A percentile compares a stretch with the other conserved stretches of the same genome.
Evolutionary conservation across 2,888 invertebrate species (phyloP).

Genomic region (Plagodis pulveraria): DNA sequence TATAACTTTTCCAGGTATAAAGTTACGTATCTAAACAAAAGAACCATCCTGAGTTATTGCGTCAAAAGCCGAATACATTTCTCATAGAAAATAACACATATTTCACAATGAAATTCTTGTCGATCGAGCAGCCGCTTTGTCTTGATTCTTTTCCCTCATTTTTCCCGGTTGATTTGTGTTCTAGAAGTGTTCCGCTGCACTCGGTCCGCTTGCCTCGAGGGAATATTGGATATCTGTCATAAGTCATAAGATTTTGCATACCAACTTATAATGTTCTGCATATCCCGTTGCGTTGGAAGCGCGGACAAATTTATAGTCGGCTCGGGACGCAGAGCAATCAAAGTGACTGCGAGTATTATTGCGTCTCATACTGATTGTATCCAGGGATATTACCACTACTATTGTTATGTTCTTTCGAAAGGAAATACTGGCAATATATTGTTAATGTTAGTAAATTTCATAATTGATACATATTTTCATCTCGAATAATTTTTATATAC

Average conservation of each 20-base stretch:
- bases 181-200: slow-evolving; percentile 70
- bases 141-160: slow-evolving; percentile 65
- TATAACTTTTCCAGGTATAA: no score
- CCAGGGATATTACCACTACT: slow-evolving; percentile 1
- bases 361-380: slow-evolving; percentile 29
- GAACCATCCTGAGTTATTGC: slow-evolving; percentile 56
- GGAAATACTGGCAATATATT: neutral
- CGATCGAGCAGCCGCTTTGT: slow-evolving; percentile 72
- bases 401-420: neutral
- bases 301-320: slow-evolving; percentile 44
- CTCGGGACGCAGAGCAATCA: slow-evolving; percentile 32
- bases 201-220: slow-evolving; percentile 56
- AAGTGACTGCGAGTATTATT: slow-evolving; percentile 38
- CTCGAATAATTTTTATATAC: no score
- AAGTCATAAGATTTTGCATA: slow-evolving; percentile 71
- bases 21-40: slow-evolving; percentile 32
- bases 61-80: slow-evolving; percentile 67
- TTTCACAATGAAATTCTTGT: slow-evolving; percentile 74
- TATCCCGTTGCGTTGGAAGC: slow-evolving; percentile 47
- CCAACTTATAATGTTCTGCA: slow-evolving; percentile 63
- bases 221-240: slow-evolving; percentile 78
- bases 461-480: no score
- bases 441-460: no score
- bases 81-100: slow-evolving; percentile 74
- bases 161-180: slow-evolving; percentile 73